Conservation (phyloP, 2,797 vertebrate genomes). For the Jordanella pulchra region DNA sequence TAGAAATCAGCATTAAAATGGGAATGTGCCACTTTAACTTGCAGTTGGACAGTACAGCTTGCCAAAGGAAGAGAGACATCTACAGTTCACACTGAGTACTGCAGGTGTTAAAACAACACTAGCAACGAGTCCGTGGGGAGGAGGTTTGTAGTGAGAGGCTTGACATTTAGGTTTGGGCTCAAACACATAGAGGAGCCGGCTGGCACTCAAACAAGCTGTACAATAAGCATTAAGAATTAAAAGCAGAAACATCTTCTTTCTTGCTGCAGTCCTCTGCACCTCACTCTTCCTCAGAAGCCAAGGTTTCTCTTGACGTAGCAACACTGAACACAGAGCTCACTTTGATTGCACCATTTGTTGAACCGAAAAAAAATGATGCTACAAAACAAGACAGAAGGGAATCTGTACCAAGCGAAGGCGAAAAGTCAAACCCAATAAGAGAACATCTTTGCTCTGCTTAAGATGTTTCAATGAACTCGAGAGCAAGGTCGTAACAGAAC, state of each 20-base stretch:
- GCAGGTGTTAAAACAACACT: constrained; percentile 54
- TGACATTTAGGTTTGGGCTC: constrained; percentile 60
- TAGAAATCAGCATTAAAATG: constrained; percentile 36
- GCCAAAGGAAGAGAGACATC: constrained; percentile 50
- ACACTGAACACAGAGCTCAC: constrained; percentile 26
- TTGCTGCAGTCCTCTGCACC: constrained; percentile 19
- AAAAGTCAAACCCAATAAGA: constrained; percentile 49
- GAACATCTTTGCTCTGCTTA: constrained; percentile 72
- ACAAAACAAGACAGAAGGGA: constrained; percentile 48
- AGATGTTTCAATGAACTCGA: constrained; percentile 96
- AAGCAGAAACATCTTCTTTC: constrained; percentile 29
- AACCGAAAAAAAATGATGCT: constrained; percentile 45
- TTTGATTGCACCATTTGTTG: constrained; percentile 34
- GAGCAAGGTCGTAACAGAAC: constrained; percentile 94
- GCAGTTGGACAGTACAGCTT: constrained; percentile 43
- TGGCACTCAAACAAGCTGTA: constrained; percentile 71
- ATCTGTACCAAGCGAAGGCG: constrained; percentile 46
- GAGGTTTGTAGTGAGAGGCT: constrained; percentile 26
- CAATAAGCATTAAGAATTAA: constrained; percentile 56
- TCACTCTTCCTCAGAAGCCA: constrained; percentile 28
- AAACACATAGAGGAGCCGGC: constrained; percentile 47
- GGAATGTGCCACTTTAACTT: constrained; percentile 19
- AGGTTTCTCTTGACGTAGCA: constrained; percentile 43
- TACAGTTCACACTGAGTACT: constrained; percentile 60
- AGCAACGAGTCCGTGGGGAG: constrained; percentile 36